Evolutionary conservation across 2,888 invertebrate species (phyloP), one percentile per base, ranked within the genome.

Genomic region (Protodeltote pygarga): DNA sequence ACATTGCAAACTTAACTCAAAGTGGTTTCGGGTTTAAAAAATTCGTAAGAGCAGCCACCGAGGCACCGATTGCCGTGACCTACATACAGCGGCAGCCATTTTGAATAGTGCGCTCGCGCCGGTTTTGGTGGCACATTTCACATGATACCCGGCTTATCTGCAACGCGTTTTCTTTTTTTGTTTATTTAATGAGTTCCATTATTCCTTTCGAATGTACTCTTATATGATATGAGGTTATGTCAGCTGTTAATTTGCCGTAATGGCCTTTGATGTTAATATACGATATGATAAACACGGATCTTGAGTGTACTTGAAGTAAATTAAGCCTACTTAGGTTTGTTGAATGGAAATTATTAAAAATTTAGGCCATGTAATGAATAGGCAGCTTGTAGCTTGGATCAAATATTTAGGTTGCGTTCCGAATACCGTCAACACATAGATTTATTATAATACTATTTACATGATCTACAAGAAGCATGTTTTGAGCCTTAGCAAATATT

Each of bases 71-170:
- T 78, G 77, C 85, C 84, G 78, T 85, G 85, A 85, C 85, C 85
- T 62, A 85, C 79, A 75, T 84, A 65, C 57, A 29, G 24, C 63
- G 73, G 65, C 81, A 70, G 85, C 84, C 85, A 84, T 85, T 77
- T 85, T 79, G 83, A 71, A 75, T 75, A 75, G 77, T 71, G 83
- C 83, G 79, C 77, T 73, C 71, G 77, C 83, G 80, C 74, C 77
- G 73, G 65, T 74, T 80, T 80, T 76, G 79, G 81, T 78, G 79
- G 75, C 75, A 75, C 80, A 82, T 85, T 83, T 83, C 82, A 78
- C 79, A 76, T 75, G 71, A 67, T 76, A 71, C 60, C 52, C 52
- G 67, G 66, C 66, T 68, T 69, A 69, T 68, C 66, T 69, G 40
- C 61, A 10, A 23, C 14, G 21, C 39, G 50, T 71, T 65, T 68